A percentile compares a stretch with the other conserved stretches of the same genome.
These are phyloP conservation scores for Nibea coibor DNA, from an alignment of 2,113 vertebrate genomes.

Conservation along the genomic window DNA sequence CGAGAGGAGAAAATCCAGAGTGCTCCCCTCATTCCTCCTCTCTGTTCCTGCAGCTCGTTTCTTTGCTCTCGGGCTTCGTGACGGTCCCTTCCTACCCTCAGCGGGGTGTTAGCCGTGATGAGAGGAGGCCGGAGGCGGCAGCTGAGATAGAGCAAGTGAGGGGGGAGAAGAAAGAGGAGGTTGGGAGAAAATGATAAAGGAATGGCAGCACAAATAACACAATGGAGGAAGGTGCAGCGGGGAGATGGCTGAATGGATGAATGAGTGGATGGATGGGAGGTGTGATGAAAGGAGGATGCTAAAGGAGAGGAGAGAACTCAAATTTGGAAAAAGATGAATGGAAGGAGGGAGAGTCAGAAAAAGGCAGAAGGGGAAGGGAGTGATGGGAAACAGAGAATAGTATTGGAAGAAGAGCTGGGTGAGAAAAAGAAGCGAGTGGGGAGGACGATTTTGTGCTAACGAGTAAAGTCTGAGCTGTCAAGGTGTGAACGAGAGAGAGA, in stretches of 20 bases:
- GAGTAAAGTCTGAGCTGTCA: background rate
- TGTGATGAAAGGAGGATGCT: background rate
- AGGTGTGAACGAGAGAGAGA: background rate
- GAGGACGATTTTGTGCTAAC: conserved; percentile 19
- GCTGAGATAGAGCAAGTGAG: conserved; percentile 23
- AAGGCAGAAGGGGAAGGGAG: background rate
- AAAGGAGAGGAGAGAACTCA: background rate
- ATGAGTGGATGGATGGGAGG: background rate
- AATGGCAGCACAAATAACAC: background rate
- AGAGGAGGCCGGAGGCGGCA: conserved; percentile 51
- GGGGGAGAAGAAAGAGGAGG: conserved; percentile 26
- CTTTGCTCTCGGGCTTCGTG: conserved; percentile 43
- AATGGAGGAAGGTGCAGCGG: background rate
- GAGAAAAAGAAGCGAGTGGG: background rate
- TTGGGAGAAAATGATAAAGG: background rate
- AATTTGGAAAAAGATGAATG: background rate
- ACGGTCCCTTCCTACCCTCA: conserved; percentile 53
- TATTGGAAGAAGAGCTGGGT: background rate
- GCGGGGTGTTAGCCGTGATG: conserved; percentile 21
- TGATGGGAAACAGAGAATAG: background rate
- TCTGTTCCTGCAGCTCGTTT: conserved; percentile 14
- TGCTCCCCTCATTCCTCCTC: background rate
- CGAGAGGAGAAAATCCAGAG: background rate
- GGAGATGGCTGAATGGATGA: background rate
- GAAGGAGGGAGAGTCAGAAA: background rate